Evolutionary conservation across 2,888 invertebrate species (phyloP).

Genomic region (Syrista parreyssii): DNA sequence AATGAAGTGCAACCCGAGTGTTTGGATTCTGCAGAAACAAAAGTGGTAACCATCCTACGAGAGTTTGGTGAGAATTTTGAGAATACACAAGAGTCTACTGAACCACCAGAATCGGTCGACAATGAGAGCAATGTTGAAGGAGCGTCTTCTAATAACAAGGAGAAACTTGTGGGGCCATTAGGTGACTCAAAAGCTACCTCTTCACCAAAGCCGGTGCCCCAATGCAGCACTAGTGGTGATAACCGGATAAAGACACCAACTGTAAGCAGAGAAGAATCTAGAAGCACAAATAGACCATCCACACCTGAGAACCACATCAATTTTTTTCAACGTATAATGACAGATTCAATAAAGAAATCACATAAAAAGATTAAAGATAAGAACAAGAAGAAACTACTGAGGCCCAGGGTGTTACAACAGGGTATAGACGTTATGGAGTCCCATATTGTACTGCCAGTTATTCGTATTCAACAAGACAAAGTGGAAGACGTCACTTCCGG

Average conservation of each 20-base stretch:
- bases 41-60: background rate
- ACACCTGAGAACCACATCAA: conserved; percentile 54
- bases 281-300: conserved; percentile 19
- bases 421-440: background rate
- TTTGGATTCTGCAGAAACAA: background rate
- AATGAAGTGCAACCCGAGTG: background rate
- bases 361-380: conserved; percentile 54
- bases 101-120: background rate
- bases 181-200: background rate
- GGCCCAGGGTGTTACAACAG: conserved; percentile 27
- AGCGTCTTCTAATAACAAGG: background rate
- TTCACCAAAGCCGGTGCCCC: background rate
- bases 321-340: conserved; percentile 40
- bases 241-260: background rate
- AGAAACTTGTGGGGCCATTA: background rate
- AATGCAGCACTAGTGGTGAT: background rate
- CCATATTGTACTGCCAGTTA: background rate
- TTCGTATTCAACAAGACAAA: background rate
- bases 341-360: conserved; percentile 57
- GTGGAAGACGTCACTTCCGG: background rate
- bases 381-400: conserved; percentile 45
- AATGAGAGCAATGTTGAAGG: background rate
- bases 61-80: background rate
- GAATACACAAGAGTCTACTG: background rate
- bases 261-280: background rate